Conservation (phyloP, 2,888 invertebrate species). For the Eupithecia inturbata region DNA sequence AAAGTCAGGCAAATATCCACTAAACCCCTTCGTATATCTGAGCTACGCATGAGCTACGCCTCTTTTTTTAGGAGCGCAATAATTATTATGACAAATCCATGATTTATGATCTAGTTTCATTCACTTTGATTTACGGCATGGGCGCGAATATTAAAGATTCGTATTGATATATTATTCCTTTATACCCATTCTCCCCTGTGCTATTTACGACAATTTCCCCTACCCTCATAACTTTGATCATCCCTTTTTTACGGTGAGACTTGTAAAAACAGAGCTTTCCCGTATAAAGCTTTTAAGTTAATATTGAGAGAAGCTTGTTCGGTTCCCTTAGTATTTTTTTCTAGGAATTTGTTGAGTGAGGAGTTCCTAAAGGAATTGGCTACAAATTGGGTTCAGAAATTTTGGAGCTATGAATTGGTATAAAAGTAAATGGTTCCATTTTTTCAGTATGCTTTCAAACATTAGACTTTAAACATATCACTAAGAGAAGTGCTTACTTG, state of each 20-base stretch:
- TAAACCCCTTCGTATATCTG: not conserved
- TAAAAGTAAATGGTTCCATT: no score
- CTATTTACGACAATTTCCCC: slow-evolving; percentile 81
- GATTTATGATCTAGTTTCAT: slow-evolving; percentile 79
- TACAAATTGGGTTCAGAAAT: not conserved
- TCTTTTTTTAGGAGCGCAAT: slow-evolving; percentile 36
- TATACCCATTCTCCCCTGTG: slow-evolving; percentile 80
- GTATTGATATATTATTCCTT: slow-evolving; percentile 84
- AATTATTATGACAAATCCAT: slow-evolving; percentile 58
- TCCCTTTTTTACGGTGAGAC: slow-evolving; percentile 75
- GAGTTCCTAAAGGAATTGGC: not conserved
- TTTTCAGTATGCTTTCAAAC: not conserved
- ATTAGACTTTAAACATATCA: no score
- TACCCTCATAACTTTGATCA: slow-evolving; percentile 81
- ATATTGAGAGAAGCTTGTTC: slow-evolving; percentile 54
- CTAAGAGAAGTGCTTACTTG: not conserved
- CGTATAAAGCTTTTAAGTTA: slow-evolving; percentile 64
- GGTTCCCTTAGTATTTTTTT: not conserved
- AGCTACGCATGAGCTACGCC: not conserved
- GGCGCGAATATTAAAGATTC: slow-evolving; percentile 83
- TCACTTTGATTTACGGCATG: slow-evolving; percentile 80
- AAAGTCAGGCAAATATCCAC: not conserved
- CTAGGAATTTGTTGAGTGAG: slow-evolving; percentile 4
- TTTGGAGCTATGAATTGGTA: not conserved
- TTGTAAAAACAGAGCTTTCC: slow-evolving; percentile 73